Conservation (phyloP, 2,797 vertebrate genomes). For the Euphonia xanthogaster region DNA sequence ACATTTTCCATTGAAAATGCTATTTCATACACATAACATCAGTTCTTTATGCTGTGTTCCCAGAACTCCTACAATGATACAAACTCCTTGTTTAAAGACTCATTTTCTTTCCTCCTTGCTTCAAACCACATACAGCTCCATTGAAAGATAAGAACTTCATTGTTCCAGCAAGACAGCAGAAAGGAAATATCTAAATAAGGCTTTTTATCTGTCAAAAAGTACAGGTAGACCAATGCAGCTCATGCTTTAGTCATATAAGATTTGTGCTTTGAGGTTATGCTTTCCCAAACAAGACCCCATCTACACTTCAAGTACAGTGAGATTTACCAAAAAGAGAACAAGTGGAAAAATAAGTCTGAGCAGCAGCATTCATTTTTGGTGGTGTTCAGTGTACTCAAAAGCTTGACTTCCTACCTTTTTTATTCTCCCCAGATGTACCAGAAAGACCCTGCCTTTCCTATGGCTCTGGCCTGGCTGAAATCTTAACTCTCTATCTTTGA, state of each 20-base stretch:
- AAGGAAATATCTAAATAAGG: neutral
- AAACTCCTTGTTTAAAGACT: neutral
- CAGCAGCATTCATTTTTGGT: neutral
- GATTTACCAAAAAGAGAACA: neutral
- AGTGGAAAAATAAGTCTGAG: neutral
- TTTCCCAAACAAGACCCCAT: neutral
- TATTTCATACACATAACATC: neutral
- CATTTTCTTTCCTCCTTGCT: neutral
- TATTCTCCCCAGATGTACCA: neutral
- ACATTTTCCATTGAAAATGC: neutral
- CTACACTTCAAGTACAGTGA: neutral
- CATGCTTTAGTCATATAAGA: neutral
- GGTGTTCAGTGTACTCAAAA: neutral
- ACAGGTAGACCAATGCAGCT: neutral
- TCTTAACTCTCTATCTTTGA: neutral
- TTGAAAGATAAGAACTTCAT: neutral
- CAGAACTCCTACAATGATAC: neutral
- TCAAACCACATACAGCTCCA: neutral
- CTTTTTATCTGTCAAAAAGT: neutral
- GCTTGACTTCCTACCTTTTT: neutral
- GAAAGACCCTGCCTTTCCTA: neutral
- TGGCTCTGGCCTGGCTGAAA: neutral
- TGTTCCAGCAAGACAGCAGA: neutral
- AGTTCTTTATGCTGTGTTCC: neutral
- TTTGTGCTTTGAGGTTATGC: neutral